Evolutionary conservation across 1,140 invertebrate genomes (phyloP).

Genomic region (Philotrypesis tridentata): DNA sequence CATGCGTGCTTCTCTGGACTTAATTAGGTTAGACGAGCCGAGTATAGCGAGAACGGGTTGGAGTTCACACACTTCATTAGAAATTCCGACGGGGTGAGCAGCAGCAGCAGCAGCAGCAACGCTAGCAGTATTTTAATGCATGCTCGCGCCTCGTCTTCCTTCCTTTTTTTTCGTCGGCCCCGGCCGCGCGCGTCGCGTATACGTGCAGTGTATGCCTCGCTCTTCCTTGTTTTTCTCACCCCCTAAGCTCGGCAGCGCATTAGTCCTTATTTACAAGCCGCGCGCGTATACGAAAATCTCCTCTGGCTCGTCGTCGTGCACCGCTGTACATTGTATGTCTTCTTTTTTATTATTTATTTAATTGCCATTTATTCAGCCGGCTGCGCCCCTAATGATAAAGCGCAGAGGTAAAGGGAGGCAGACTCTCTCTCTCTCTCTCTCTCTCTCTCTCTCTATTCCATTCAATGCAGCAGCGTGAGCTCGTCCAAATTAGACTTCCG

Average conservation of each 20-base stretch:
- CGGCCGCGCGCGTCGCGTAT: too few relatives aligned
- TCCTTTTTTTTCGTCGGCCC: neutral
- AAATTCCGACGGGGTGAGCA: conserved; percentile 49
- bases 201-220: too few relatives aligned
- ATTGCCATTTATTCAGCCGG: conserved; percentile 34
- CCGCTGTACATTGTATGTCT: too few relatives aligned
- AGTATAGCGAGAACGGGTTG: conserved; percentile 50
- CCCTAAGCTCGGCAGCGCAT: neutral
- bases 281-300: conserved; percentile 20
- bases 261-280: conserved; percentile 16
- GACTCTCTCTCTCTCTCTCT: too few relatives aligned
- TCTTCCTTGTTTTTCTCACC: conserved; percentile 15
- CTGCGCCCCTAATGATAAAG: neutral
- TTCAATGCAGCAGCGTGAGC: conserved; percentile 44
- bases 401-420: neutral
- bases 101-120: neutral
- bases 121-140: conserved; percentile 38
- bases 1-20: conserved; percentile 55
- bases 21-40: conserved; percentile 59
- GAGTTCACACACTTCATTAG: conserved; percentile 59
- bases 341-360: conserved; percentile 43
- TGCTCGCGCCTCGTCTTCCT: conserved; percentile 16
- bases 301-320: neutral
- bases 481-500: conserved; percentile 47
- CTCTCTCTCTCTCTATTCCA: too few relatives aligned